Conservation (phyloP, 2,113 vertebrate genomes). For the Sorex araneus region DNA sequence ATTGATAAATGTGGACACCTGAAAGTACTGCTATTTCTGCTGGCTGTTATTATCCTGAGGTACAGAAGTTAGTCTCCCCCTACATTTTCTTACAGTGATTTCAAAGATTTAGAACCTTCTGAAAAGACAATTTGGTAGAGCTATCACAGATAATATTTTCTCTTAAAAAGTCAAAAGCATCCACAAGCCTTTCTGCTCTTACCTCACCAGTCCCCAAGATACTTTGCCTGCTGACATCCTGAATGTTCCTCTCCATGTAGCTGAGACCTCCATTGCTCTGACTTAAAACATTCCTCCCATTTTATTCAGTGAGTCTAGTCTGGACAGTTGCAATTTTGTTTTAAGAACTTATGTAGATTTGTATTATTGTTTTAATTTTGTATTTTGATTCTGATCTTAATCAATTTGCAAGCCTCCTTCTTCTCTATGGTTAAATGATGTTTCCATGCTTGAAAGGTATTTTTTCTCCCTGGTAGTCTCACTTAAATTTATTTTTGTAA, state of each 20-base stretch:
- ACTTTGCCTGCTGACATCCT: background rate
- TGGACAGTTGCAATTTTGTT: slow-evolving; percentile 5
- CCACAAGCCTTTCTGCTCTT: background rate
- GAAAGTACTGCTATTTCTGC: background rate
- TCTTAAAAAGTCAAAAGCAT: slow-evolving; percentile 12
- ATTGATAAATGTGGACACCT: background rate
- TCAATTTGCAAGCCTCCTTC: background rate
- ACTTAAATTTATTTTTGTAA: background rate
- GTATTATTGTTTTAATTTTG: background rate
- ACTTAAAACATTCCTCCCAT: slow-evolving; percentile 7
- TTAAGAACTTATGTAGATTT: background rate
- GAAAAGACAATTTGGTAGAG: slow-evolving; percentile 28
- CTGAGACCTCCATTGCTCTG: background rate
- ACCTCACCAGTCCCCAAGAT: background rate
- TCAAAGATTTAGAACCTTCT: slow-evolving; percentile 10
- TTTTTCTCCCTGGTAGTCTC: background rate
- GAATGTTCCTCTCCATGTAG: background rate
- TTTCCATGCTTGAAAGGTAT: slow-evolving; percentile 8
- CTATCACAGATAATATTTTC: slow-evolving; percentile 5
- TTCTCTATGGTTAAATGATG: background rate
- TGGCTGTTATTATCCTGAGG: slow-evolving; percentile 17
- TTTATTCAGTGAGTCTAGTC: background rate
- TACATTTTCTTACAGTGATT: background rate
- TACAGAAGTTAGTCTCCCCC: background rate
- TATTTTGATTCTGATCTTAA: slow-evolving; percentile 40